phyloP scores from a whole-genome alignment of 1,140 invertebrate species.

The Metopolophium dirhodum region DNA sequence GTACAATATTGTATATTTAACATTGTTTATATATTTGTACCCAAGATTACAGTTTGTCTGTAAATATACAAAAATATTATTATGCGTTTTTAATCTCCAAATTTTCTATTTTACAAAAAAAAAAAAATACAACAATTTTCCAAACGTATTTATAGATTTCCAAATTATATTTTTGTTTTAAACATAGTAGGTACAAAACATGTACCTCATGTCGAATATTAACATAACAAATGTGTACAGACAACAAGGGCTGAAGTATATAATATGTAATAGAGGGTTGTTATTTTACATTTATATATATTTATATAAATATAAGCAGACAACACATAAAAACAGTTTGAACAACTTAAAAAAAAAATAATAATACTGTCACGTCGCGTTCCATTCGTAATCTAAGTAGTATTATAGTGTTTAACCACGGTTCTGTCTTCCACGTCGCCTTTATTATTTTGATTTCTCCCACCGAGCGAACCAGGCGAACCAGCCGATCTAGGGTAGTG shows the following conservation, averaged over 20 bases:
- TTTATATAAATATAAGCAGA: neutral
- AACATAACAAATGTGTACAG: neutral
- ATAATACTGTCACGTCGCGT: neutral
- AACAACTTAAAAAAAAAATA: neutral
- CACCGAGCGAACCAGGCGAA: neutral
- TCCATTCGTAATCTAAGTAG: neutral
- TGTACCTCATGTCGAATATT: neutral
- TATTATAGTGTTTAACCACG: neutral
- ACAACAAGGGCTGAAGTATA: neutral
- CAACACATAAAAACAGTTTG: neutral
- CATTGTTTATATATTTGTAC: neutral
- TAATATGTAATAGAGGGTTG: neutral
- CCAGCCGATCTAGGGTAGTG: neutral
- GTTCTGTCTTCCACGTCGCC: constrained; percentile 21
- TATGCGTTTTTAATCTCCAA: neutral
- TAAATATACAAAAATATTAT: neutral
- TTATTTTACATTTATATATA: neutral
- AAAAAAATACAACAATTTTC: too few species aligned
- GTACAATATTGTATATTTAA: neutral
- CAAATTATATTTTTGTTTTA: neutral
- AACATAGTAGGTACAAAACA: neutral
- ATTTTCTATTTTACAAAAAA: too few species aligned
- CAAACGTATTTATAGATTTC: neutral
- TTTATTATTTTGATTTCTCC: constrained; percentile 30
- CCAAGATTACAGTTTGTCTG: neutral